Percentiles rank a stretch among this genome's conserved stretches.
Conservation (phyloP, 2,797 vertebrate genomes). For the Smutsia gigantea region DNA sequence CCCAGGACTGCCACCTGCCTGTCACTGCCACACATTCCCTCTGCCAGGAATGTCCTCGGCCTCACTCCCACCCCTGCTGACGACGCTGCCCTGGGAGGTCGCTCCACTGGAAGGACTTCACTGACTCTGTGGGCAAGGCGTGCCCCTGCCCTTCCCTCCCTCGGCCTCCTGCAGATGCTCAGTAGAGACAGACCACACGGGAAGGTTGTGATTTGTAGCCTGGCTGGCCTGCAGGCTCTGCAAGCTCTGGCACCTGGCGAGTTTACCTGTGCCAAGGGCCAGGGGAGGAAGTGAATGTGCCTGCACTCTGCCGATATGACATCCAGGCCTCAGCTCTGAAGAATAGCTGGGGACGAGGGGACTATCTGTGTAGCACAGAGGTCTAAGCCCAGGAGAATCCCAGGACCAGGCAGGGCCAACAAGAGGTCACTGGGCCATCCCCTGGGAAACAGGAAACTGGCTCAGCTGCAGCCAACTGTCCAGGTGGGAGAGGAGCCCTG, state of each 20-base stretch:
- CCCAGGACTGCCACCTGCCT: too few species aligned
- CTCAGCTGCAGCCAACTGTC: too few species aligned
- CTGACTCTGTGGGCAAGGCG: neutral
- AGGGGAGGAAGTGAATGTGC: rapidly evolving
- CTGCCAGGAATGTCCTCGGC: neutral
- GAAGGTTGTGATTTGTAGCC: rapidly evolving
- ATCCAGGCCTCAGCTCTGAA: too few species aligned
- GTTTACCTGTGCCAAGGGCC: neutral
- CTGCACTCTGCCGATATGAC: too few species aligned
- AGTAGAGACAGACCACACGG: rapidly evolving
- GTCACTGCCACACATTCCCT: neutral
- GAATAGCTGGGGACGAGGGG: too few species aligned
- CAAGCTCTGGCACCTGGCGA: rapidly evolving
- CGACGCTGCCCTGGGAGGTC: rapidly evolving
- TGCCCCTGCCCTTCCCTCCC: too few species aligned
- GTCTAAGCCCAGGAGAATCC: too few species aligned
- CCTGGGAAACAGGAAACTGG: neutral
- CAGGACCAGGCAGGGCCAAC: too few species aligned
- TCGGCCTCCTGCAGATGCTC: rapidly evolving
- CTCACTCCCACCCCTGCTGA: neutral
- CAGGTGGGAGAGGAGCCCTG: rapidly evolving
- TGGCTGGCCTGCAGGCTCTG: neutral
- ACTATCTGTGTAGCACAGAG: too few species aligned
- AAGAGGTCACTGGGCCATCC: too few species aligned
- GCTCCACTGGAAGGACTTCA: neutral